Conservation (phyloP, 2,888 invertebrate genomes). For the Dysmachus trigonus region DNA sequence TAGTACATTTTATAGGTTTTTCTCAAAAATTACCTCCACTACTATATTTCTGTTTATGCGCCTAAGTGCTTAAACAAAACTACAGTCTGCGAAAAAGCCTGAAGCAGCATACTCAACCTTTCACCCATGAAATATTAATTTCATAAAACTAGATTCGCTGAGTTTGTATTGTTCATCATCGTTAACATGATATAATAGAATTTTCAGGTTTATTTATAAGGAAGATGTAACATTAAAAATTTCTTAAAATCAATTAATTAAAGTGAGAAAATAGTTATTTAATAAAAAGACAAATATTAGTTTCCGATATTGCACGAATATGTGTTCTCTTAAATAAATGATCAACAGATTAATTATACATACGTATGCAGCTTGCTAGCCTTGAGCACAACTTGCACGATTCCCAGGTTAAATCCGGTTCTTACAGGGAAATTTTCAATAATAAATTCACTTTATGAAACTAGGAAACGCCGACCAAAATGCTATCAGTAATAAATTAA, state of each 20-base stretch:
- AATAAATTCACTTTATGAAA: not conserved
- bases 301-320: not conserved
- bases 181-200: not conserved
- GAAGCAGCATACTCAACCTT: too few relatives aligned
- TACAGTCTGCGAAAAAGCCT: too few relatives aligned
- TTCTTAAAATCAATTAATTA: not conserved
- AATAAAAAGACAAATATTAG: not conserved
- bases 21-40: too few relatives aligned
- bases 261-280: not conserved
- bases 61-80: too few relatives aligned
- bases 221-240: not conserved
- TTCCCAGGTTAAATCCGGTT: not conserved
- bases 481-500: not conserved
- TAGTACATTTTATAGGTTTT: too few relatives aligned
- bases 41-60: not conserved
- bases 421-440: not conserved
- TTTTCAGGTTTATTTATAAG: not conserved
- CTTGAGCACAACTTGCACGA: not conserved
- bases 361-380: not conserved
- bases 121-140: too few relatives aligned
- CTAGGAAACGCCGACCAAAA: not conserved
- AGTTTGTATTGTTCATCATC: not conserved
- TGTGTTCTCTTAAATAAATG: not conserved
- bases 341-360: not conserved
- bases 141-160: too few relatives aligned